Conservation (phyloP, 2,113 vertebrate genomes). For the Entelurus aequoreus region DNA sequence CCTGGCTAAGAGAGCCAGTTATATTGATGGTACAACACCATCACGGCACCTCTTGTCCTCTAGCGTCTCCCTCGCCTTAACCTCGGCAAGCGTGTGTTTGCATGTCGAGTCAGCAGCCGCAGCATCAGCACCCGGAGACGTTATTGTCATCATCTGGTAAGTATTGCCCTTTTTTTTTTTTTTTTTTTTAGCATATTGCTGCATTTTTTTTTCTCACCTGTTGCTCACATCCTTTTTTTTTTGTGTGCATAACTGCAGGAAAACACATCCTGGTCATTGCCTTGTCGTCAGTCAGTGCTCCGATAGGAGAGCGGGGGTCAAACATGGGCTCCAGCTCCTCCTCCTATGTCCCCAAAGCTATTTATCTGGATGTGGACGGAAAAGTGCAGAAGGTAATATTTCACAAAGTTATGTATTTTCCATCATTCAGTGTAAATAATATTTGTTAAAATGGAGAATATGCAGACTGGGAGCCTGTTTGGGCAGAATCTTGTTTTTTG, state of each 20-base stretch:
- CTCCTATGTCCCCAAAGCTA: conserved; percentile 65
- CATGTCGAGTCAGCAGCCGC: conserved; percentile 41
- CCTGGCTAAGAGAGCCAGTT: conserved; percentile 38
- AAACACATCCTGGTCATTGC: background rate
- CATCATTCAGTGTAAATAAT: background rate
- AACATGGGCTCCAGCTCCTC: conserved; percentile 75
- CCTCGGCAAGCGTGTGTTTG: background rate
- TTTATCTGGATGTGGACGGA: conserved; percentile 74
- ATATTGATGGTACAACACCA: conserved; percentile 45
- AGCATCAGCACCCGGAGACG: conserved; percentile 50
- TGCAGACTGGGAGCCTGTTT: background rate
- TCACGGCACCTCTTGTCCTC: conserved; percentile 27
- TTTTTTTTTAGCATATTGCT: too few species aligned
- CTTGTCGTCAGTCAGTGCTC: background rate
- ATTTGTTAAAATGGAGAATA: background rate
- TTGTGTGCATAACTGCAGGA: background rate
- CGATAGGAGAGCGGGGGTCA: conserved; percentile 43
- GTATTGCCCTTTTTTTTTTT: too few species aligned
- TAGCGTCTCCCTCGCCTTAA: conserved; percentile 3
- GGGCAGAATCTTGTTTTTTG: too few species aligned
- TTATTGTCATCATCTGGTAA: conserved; percentile 2
- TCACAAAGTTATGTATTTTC: background rate
- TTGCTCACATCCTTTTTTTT: background rate
- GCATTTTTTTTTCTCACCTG: background rate
- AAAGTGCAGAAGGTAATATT: conserved; percentile 71